Evolutionary conservation across 2,797 vertebrate genomes (phyloP).

Genomic region (Denticeps clupeoides): DNA sequence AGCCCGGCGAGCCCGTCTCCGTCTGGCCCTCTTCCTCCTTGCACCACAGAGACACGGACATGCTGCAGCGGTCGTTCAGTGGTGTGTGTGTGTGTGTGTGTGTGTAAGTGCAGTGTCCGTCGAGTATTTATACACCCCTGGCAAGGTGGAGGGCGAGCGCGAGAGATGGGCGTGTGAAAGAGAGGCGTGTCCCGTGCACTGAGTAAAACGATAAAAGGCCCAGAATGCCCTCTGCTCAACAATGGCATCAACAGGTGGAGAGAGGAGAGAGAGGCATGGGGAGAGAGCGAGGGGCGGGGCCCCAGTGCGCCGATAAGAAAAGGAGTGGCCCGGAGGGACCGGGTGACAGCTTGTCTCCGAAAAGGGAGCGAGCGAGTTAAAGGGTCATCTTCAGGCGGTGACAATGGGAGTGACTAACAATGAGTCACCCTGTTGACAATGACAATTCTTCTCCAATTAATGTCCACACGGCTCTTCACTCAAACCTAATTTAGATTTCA

Average conservation of each 20-base stretch:
- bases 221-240: constrained; percentile 49
- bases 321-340: constrained; percentile 53
- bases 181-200: constrained; percentile 26
- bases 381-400: constrained; percentile 56
- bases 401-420: constrained; percentile 61
- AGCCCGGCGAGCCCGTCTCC: not conserved
- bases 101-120: constrained; percentile 13
- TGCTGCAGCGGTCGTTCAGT: constrained; percentile 3
- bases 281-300: constrained; percentile 13
- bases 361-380: constrained; percentile 32
- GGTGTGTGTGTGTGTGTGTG: not conserved
- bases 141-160: constrained; percentile 12
- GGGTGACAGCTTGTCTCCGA: constrained; percentile 61
- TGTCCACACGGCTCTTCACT: not conserved
- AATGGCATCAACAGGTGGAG: constrained; percentile 66
- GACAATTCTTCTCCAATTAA: constrained; percentile 1
- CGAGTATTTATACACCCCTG: constrained; percentile 53
- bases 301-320: constrained; percentile 45
- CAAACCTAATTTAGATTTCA: too few relatives aligned
- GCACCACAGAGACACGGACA: constrained; percentile 61
- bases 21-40: constrained; percentile 47
- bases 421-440: constrained; percentile 50
- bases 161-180: constrained; percentile 28
- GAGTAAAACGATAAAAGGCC: constrained; percentile 44
- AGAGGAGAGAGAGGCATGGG: constrained; percentile 29